Evolutionary conservation across 2,113 vertebrate genomes (phyloP), one percentile per base, ranked within the genome.

Genomic region (Ageneiosus marmoratus): DNA sequence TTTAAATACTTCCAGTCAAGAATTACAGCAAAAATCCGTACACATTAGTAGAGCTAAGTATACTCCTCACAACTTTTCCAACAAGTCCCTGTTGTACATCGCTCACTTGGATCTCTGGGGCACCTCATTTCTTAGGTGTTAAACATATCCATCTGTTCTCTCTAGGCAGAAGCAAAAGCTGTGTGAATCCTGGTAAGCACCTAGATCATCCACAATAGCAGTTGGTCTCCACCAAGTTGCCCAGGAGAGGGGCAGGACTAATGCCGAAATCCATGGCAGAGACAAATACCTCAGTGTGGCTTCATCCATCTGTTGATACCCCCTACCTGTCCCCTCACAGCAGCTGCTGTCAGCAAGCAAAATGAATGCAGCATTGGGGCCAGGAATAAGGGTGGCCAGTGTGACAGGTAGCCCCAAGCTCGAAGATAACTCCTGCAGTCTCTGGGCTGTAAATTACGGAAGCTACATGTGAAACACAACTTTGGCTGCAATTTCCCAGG

Each of bases 141-240:
- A 85, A 86, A 89, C 79, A 55, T 84, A 86, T 89, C 88, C 88
- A 89, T 90, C 86, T 93, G 90, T 87, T 90, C 81, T 58, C 86
- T 84, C 72, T 37, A 56, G 79, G 85, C 83, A 76, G 80, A 75
- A 72, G 41, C 51, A 70, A 62, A 70, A 74, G 41, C 85, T n/a
- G 60, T 83, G 58, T 73, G 62, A 79, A 86, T 76, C 83, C 84
- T 85, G 44, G 20, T 69, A 77, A 85, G 72, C 51, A 82, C 80
- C 82, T 87, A 82, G 82, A 85, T 87, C 84, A 90, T 87, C 81
- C 48, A 58, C 77, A 83, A 78, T 48, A 79, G 80, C 86, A 60
- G 81, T 82, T 79, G 83, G 76, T 80, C 84, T 83, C 84, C 50
- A 55, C 32, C 24, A 88, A 83, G 86, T 79, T 85, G 55, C 82